Evolutionary conservation across 2,797 vertebrate genomes (phyloP).

Genomic region (Thaleichthys pacificus): DNA sequence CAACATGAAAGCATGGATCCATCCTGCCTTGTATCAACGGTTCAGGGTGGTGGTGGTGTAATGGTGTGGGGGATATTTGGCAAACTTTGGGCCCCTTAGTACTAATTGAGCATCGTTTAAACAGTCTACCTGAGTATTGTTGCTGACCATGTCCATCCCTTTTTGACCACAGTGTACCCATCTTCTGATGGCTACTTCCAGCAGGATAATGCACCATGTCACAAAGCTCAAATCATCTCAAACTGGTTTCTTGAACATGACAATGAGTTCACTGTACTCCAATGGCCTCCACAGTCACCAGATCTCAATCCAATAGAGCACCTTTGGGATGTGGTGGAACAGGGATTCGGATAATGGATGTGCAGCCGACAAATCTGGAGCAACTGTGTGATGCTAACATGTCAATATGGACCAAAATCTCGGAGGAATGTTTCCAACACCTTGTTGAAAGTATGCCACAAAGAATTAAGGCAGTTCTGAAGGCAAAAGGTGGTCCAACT

Average conservation of each 20-base stretch:
- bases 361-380: conserved; percentile 39
- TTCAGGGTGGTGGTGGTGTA: too few relatives aligned
- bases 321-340: conserved; percentile 4
- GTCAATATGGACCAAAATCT: conserved; percentile 20
- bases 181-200: conserved; percentile 45
- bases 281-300: conserved; percentile 8
- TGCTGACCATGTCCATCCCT: conserved; percentile 7
- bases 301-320: conserved; percentile 9
- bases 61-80: too few relatives aligned
- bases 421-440: not conserved
- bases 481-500: not conserved
- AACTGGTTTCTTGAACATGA: not conserved
- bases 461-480: conserved; percentile 3
- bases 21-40: too few relatives aligned
- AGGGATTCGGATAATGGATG: conserved; percentile 30
- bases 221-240: conserved; percentile 8
- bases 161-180: conserved; percentile 31
- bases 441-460: not conserved
- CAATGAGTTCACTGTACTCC: too few relatives aligned
- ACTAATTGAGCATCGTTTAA: too few relatives aligned
- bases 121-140: too few relatives aligned
- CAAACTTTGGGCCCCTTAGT: too few relatives aligned
- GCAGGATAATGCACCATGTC: conserved; percentile 32
- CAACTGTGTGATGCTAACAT: conserved; percentile 34
- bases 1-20: too few relatives aligned